Conservation (phyloP, 2,113 vertebrate species). For the Urocitellus parryii region DNA sequence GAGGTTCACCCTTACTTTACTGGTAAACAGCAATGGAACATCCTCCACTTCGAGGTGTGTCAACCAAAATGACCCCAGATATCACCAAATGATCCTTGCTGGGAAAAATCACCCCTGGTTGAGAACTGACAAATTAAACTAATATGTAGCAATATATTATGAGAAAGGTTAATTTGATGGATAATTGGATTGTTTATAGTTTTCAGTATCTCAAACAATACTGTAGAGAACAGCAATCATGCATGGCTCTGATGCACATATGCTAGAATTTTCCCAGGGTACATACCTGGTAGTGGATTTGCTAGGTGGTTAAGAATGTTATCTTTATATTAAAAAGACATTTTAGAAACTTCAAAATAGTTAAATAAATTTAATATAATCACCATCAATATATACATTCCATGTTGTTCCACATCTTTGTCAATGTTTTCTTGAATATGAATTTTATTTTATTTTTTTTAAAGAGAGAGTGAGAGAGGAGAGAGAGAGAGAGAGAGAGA, state of each 20-base stretch:
- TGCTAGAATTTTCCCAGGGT: not conserved
- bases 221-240: not conserved
- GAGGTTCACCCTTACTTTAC: not conserved
- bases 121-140: not conserved
- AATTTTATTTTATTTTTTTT: too few relatives aligned
- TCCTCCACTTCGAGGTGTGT: not conserved
- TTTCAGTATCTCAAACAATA: not conserved
- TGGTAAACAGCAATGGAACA: not conserved
- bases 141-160: not conserved
- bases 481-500: too few relatives aligned
- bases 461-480: too few relatives aligned
- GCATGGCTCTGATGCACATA: not conserved
- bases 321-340: slow-evolving; percentile 6
- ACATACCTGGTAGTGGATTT: not conserved
- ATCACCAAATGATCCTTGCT: not conserved
- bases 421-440: not conserved
- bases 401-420: not conserved
- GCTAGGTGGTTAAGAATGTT: not conserved
- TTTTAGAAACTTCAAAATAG: not conserved
- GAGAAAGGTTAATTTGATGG: not conserved
- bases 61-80: not conserved
- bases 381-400: not conserved
- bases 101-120: not conserved
- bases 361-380: not conserved
- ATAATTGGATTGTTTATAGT: not conserved